These are phyloP conservation scores for Brachionus sp. DNA, from an alignment of 1,140 invertebrate genomes.

Conservation along the genomic window DNA sequence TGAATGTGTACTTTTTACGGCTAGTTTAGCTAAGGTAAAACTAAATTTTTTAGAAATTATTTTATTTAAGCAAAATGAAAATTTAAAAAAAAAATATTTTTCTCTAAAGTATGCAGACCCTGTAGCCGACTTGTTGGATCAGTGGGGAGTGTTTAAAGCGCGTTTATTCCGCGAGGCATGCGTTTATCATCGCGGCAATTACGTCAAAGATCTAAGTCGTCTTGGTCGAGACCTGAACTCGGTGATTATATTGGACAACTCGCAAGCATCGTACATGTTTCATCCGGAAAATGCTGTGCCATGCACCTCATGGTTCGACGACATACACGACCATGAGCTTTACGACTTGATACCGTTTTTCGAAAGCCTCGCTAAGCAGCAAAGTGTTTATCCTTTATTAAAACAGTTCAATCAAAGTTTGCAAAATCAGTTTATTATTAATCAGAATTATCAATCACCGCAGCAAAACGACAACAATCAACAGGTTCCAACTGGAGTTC, in stretches of 20 bases:
- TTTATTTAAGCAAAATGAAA: background rate
- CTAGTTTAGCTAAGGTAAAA: conserved; percentile 86
- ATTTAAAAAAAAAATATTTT: conserved; percentile 32
- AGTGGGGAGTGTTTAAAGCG: conserved; percentile 92
- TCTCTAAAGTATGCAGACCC: conserved; percentile 88
- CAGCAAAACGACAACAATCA: background rate
- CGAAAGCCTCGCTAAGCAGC: conserved; percentile 68
- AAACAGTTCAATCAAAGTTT: conserved; percentile 6
- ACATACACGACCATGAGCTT: conserved; percentile 81
- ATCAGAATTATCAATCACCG: background rate
- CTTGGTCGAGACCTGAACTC: conserved; percentile 89
- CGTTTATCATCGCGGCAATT: conserved; percentile 83
- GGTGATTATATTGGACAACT: conserved; percentile 98
- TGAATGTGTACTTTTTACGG: conserved; percentile 98
- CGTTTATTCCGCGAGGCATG: conserved; percentile 98
- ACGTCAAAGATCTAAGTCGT: conserved; percentile 79
- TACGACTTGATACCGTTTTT: conserved; percentile 88
- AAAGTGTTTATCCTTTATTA: conserved; percentile 23
- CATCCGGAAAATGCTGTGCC: conserved; percentile 99
- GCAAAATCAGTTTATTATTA: background rate
- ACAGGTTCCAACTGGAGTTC: background rate
- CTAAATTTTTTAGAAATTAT: background rate
- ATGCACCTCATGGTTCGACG: conserved; percentile 94
- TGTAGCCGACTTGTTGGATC: conserved; percentile 93
- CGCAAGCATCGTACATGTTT: conserved; percentile 98